Conservation (phyloP, 2,797 vertebrate genomes). For the Sylvia borin region DNA sequence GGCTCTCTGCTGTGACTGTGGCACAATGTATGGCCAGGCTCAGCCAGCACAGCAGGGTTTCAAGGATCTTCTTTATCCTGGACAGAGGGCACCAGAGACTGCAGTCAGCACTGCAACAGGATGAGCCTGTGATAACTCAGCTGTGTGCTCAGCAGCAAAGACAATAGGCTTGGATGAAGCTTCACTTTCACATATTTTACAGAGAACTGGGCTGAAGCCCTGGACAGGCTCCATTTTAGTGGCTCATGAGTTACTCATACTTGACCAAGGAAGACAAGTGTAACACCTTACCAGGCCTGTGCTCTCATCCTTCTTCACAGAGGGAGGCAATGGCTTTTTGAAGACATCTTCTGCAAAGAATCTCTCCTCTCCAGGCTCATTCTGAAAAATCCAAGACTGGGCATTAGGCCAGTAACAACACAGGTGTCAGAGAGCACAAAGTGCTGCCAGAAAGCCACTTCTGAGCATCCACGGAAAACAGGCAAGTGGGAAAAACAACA, state of each 20-base stretch:
- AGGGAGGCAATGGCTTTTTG: constrained; percentile 93
- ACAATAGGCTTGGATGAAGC: background rate
- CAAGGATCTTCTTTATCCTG: background rate
- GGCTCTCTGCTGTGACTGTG: background rate
- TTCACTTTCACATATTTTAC: background rate
- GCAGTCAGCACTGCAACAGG: background rate
- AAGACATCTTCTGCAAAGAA: constrained; percentile 87
- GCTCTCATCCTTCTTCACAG: constrained; percentile 86
- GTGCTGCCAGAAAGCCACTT: background rate
- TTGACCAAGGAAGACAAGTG: background rate
- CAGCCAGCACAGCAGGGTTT: background rate
- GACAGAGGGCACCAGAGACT: background rate
- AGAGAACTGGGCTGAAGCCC: background rate
- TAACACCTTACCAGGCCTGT: constrained; percentile 81
- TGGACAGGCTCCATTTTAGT: background rate
- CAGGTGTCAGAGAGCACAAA: background rate
- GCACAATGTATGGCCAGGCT: background rate
- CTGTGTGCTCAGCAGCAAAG: background rate
- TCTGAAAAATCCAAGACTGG: constrained; percentile 67
- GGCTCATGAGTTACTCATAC: background rate
- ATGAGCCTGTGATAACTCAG: background rate
- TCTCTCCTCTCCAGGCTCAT: constrained; percentile 70
- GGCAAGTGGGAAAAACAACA: background rate
- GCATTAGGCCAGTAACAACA: background rate
- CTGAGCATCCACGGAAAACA: background rate